Evolutionary conservation across 2,113 vertebrate genomes (phyloP), one percentile per base, ranked within the genome.

Genomic region (Siphamia tubifer): DNA sequence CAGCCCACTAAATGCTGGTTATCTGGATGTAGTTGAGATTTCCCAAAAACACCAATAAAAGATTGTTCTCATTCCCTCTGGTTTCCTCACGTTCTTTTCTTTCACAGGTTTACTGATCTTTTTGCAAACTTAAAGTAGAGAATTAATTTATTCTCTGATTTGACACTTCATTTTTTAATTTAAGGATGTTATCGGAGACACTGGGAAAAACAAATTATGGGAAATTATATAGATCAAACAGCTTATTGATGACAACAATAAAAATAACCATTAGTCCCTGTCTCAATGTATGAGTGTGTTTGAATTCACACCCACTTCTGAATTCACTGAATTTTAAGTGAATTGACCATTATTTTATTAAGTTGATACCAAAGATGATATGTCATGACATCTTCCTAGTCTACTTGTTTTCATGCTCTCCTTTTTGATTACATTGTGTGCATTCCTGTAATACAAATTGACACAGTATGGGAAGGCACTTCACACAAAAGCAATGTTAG

Each of bases 1-100:
- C 87, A 75, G 87, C 82, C 73, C 69, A 55, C 73, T 85, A 66
- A 49, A 77, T 79, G 86, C 87, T 86, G 87, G 85, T 76, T 77
- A 48, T 89, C 74, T 87, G 87, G 90, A 90, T 91, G 89, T 92
- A 90, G 87, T 92, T 54, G 47, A 86, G 83, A 86, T 89, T 86
- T 86, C 74, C 71, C 70, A 71, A 77, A 86, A 88, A 86, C 87
- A 90, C 86, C 80, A 93, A 92, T 91, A 91, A 92, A 92, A 81
- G 84, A 89, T 87, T 87, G 82, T 91, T 88, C 84, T 89, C 88
- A 88, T 86, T 89, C 79, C 88, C 64, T 65, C 36, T 62, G 45
- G 57, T 69, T 62, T 60, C 1, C 51, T 61, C 15, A 0, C 6
- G 15, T 71, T 42, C 19, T 36, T 40, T 60, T 76, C 47, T 10